These are phyloP conservation scores for Channallabes apus DNA, from an alignment of 2,797 vertebrate genomes.

Conservation along the genomic window DNA sequence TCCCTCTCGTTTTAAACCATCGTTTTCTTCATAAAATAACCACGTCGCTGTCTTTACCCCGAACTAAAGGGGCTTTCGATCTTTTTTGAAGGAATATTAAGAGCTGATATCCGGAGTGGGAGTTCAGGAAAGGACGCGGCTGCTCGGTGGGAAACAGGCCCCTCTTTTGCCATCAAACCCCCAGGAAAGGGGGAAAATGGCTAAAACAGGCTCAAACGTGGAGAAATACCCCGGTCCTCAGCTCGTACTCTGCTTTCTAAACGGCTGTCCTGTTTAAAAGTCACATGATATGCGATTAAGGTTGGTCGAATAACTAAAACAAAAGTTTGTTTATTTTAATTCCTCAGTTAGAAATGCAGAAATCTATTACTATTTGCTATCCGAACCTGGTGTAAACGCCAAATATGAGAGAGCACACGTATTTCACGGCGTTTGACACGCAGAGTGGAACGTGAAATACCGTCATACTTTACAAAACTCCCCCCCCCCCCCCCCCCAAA, in stretches of 20 bases:
- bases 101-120: slow-evolving; percentile 71
- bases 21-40: too few species aligned
- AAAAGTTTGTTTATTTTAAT: too few species aligned
- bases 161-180: slow-evolving; percentile 41
- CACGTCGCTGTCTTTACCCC: too few species aligned
- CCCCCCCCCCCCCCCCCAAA: rapidly evolving
- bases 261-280: not conserved
- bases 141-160: slow-evolving; percentile 70
- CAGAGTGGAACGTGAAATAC: slow-evolving; percentile 35
- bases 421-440: not conserved
- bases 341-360: not conserved
- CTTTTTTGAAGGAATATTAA: slow-evolving; percentile 56
- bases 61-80: too few species aligned
- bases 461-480: not conserved
- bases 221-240: not conserved
- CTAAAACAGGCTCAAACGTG: not conserved
- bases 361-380: not conserved
- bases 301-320: not conserved
- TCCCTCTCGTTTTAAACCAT: not conserved
- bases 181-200: not conserved
- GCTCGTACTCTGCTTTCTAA: not conserved
- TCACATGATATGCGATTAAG: not conserved
- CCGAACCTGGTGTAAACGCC: too few species aligned
- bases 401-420: not conserved
- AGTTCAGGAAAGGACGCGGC: slow-evolving; percentile 83